These are phyloP conservation scores for Phrixothrix hirtus DNA, from an alignment of 2,888 invertebrate genomes.

Conservation along the genomic window DNA sequence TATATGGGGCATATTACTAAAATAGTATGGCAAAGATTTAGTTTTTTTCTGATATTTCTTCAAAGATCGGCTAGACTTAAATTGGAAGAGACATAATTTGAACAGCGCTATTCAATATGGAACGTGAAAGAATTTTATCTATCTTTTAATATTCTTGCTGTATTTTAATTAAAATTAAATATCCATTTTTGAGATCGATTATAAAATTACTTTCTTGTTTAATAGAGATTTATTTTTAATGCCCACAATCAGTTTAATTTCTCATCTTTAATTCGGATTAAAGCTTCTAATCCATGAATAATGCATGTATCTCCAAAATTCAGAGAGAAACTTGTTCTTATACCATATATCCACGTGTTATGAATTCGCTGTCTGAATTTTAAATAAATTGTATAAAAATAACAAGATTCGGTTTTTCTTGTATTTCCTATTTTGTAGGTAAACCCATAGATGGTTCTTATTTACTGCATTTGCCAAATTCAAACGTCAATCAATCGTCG, in stretches of 20 bases:
- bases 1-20: conserved; percentile 46
- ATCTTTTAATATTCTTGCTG: conserved; percentile 10
- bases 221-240: too few relatives aligned
- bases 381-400: conserved; percentile 39
- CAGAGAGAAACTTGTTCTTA: conserved; percentile 45
- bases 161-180: conserved; percentile 5
- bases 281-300: not conserved
- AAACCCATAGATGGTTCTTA: conserved; percentile 48
- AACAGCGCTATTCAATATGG: conserved; percentile 8
- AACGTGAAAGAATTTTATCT: conserved; percentile 19
- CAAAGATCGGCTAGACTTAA: conserved; percentile 27
- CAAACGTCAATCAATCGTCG: conserved; percentile 46
- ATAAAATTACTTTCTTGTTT: too few relatives aligned
- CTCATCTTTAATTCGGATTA: too few relatives aligned
- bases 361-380: conserved; percentile 35
- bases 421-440: conserved; percentile 42
- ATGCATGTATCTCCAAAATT: conserved; percentile 31
- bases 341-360: conserved; percentile 37
- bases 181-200: too few relatives aligned
- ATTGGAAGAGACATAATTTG: conserved; percentile 26
- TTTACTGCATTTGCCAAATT: conserved; percentile 48
- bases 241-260: too few relatives aligned
- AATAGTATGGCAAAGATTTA: conserved; percentile 40
- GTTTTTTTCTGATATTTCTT: conserved; percentile 29
- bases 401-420: conserved; percentile 37